Evolutionary conservation across 2,888 invertebrate species (phyloP).

Genomic region (Neocrepidodera transversa): DNA sequence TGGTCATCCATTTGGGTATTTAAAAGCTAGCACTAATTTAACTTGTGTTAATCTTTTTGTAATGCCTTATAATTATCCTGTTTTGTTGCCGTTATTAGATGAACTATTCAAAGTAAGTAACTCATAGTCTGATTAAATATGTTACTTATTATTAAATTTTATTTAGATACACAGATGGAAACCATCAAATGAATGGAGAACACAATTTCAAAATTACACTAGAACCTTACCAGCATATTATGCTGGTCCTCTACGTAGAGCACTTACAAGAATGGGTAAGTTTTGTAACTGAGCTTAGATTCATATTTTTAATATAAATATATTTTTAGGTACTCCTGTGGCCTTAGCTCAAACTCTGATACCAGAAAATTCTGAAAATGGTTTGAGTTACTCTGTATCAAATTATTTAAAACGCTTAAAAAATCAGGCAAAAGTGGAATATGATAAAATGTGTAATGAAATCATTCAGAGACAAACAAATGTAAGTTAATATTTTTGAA

Average conservation of each 20-base stretch:
- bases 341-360: conserved; percentile 83
- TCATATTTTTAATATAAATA: too few species aligned
- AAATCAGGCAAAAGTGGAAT: conserved; percentile 90
- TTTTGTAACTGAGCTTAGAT: background rate
- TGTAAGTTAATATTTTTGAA: conserved; percentile 46
- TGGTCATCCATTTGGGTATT: conserved; percentile 95
- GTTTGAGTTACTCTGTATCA: conserved; percentile 89
- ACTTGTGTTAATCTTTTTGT: conserved; percentile 96
- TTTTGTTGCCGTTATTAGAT: conserved; percentile 88
- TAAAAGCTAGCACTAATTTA: conserved; percentile 94
- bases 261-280: conserved; percentile 84
- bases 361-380: conserved; percentile 92
- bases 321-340: conserved; percentile 69
- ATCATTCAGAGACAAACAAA: conserved; percentile 70
- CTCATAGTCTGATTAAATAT: too few species aligned
- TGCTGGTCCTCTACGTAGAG: conserved; percentile 85
- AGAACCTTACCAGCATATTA: conserved; percentile 98
- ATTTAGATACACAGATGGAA: conserved; percentile 87
- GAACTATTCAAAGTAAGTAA: conserved; percentile 85
- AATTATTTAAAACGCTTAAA: conserved; percentile 96
- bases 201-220: conserved; percentile 92
- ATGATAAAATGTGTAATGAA: conserved; percentile 85
- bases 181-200: conserved; percentile 90
- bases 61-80: conserved; percentile 98
- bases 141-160: too few species aligned